These are phyloP conservation scores for Allolobophora icterica DNA, from an alignment of 2,888 invertebrate species.

Conservation along the genomic window DNA sequence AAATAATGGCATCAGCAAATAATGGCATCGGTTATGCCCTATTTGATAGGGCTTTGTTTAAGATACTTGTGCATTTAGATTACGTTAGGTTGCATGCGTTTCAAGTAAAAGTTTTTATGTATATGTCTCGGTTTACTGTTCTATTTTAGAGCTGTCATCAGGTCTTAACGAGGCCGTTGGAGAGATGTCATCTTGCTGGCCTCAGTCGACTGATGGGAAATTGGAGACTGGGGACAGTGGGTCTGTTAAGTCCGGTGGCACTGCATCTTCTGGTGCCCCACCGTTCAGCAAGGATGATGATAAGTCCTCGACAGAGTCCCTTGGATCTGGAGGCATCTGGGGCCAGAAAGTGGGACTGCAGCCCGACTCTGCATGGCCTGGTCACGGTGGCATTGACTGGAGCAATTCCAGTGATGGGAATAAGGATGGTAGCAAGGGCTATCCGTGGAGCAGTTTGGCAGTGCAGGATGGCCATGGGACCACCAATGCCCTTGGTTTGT, in stretches of 20 bases:
- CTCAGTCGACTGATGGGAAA: slow-evolving; percentile 4
- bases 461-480: neutral
- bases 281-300: slow-evolving; percentile 14
- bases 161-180: neutral
- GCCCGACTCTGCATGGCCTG: neutral
- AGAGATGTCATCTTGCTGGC: neutral
- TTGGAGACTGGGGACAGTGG: neutral
- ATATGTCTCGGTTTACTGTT: neutral
- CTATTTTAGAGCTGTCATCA: slow-evolving; percentile 2
- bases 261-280: neutral
- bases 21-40: too few relatives aligned
- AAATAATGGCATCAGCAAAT: too few relatives aligned
- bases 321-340: slow-evolving; percentile 18
- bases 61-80: too few relatives aligned
- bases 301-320: neutral
- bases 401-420: neutral
- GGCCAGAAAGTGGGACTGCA: slow-evolving; percentile 11
- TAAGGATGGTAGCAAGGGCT: neutral
- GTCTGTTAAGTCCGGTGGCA: neutral
- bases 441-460: neutral
- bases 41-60: neutral
- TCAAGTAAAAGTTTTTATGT: neutral
- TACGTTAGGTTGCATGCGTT: neutral
- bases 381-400: slow-evolving; percentile 7
- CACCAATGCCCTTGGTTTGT: neutral